Percentiles rank a stretch among this genome's conserved stretches.
Evolutionary conservation across 2,113 vertebrate species (phyloP).

Genomic region (Brachyistius frenatus): DNA sequence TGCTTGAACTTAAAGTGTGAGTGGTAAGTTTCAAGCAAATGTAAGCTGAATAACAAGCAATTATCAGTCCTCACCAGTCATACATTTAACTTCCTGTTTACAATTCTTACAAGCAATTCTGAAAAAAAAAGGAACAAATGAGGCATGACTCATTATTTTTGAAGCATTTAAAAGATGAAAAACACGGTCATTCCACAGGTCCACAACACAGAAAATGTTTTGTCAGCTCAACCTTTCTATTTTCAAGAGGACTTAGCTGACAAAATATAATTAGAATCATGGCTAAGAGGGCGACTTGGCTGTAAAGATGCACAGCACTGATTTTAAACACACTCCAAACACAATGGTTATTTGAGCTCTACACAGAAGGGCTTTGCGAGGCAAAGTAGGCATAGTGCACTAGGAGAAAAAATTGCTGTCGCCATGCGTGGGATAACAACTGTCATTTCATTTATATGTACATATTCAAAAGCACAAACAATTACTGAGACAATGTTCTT

Average conservation of each 20-base stretch:
- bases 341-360: constrained; percentile 20
- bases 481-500: constrained; percentile 2
- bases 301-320: constrained; percentile 29
- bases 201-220: background rate
- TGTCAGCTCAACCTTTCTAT: constrained; percentile 2
- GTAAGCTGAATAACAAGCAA: no score
- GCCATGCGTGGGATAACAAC: background rate
- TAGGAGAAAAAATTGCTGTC: background rate
- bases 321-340: constrained; percentile 30
- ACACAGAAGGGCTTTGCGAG: background rate
- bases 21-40: no score
- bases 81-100: no score
- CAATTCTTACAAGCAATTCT: no score
- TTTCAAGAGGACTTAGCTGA: background rate
- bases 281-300: constrained; percentile 26
- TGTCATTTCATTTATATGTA: constrained; percentile 5
- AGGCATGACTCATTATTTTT: no score
- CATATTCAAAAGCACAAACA: constrained; percentile 7
- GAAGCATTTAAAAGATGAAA: background rate
- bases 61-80: no score
- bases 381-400: background rate
- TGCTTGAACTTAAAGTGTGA: no score
- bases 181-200: background rate
- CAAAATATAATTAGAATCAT: constrained; percentile 43
- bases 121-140: no score